Percentiles rank a stretch among this genome's conserved stretches.
These are phyloP conservation scores for Cherax destructor DNA, from an alignment of 1,140 invertebrate genomes.

Conservation along the genomic window DNA sequence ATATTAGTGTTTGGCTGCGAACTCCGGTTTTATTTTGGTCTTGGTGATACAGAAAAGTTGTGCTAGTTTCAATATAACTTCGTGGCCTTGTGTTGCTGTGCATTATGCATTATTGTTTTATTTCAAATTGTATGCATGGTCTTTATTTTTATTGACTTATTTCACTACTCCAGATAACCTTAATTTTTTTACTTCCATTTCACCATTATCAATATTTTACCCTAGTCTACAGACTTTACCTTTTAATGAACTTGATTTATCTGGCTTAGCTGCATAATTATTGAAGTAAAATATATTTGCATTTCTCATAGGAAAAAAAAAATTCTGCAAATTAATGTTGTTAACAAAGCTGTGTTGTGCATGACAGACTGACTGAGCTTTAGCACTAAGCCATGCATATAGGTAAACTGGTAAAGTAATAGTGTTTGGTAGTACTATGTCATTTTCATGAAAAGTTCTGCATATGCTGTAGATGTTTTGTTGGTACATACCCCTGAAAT, in stretches of 20 bases:
- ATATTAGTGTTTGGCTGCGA: background rate
- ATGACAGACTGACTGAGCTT: conserved; percentile 12
- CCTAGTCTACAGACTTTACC: background rate
- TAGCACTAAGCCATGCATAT: conserved; percentile 9
- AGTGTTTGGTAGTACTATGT: conserved; percentile 17
- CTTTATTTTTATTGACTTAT: background rate
- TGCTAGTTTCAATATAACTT: background rate
- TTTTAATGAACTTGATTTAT: background rate
- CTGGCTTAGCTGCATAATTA: background rate
- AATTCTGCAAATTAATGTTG: background rate
- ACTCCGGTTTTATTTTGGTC: background rate
- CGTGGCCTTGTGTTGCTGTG: background rate
- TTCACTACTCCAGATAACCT: background rate
- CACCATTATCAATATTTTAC: background rate
- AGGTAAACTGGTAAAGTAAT: background rate
- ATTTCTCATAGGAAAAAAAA: background rate
- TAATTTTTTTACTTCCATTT: background rate
- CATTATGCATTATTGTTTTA: background rate
- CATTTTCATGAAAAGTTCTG: conserved; percentile 36
- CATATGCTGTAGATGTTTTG: background rate
- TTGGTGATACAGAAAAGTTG: background rate
- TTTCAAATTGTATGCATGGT: background rate
- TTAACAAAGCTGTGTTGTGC: conserved; percentile 19
- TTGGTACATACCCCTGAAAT: background rate
- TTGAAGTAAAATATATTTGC: background rate